Conservation (phyloP, 2,888 invertebrate genomes). For the Galerucella pusilla region DNA sequence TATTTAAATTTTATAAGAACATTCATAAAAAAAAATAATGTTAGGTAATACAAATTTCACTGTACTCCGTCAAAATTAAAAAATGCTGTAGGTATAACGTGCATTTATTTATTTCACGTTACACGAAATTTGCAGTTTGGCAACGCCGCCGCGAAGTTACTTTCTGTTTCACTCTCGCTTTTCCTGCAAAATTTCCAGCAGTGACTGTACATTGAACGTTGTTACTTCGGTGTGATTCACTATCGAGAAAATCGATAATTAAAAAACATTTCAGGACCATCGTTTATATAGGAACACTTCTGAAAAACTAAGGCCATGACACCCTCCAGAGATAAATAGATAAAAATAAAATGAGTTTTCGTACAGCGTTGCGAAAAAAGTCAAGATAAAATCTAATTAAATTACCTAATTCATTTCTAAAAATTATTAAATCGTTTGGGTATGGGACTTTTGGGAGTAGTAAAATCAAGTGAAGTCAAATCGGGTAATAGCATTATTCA, state of each 20-base stretch:
- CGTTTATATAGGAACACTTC: conserved; percentile 22
- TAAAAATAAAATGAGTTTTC: conserved; percentile 1
- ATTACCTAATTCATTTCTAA: too few species aligned
- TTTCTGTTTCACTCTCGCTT: conserved; percentile 33
- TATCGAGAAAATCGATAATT: conserved; percentile 48
- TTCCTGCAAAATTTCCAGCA: conserved; percentile 44
- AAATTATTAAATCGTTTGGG: not conserved
- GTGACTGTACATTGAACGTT: conserved; percentile 42
- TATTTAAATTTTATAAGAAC: too few species aligned
- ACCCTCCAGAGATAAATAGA: not conserved
- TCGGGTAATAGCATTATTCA: too few species aligned
- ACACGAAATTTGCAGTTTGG: conserved; percentile 21
- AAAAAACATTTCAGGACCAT: conserved; percentile 38
- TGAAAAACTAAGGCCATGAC: conserved; percentile 8
- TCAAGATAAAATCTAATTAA: too few species aligned
- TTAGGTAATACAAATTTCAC: too few species aligned
- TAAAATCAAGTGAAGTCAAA: too few species aligned
- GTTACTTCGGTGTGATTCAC: conserved; percentile 46
- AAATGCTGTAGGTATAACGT: too few species aligned
- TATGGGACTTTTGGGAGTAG: too few species aligned
- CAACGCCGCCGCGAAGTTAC: conserved; percentile 32
- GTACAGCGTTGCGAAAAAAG: not conserved
- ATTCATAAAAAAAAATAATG: too few species aligned
- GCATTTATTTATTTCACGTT: too few species aligned
- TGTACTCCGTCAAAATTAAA: too few species aligned